Evolutionary conservation across 2,797 vertebrate species (phyloP), one percentile per base, ranked within the genome.

Genomic region (Typhlichthys eigenmanni): DNA sequence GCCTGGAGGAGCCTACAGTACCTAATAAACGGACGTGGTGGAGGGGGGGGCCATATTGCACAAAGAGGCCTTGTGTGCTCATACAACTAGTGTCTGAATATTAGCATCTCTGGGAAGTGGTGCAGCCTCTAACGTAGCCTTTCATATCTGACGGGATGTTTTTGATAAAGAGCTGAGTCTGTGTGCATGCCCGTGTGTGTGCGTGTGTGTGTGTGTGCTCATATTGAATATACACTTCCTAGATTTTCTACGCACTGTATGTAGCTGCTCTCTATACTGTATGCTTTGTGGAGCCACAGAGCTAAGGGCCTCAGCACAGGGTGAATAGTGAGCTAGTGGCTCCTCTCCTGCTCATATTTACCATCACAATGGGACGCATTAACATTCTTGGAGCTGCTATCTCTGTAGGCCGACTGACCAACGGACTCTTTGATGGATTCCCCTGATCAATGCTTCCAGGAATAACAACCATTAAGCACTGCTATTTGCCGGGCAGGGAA

Each of bases 41-140:
- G 24, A 24, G 10, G 16, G 32, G 32, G 7, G 34, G 7, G 7
- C 6, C 34, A 11, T 50, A 46, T 89, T 85, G 85, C 79, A 94
- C 93, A 95, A 95, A 94, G 93, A 89, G 84, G 87, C 88, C 87
- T 88, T 92, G 90, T 74, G 76, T 65, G 93, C 92, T 94, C 87
- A 90, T 87, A 90, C 91, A 81, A 87, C 83, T 78, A 85, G 89
- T 90, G 91, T 91, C 88, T 68, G 92, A 91, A 75, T 76, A 76
- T 94, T 93, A 92, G 91, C 92, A 92, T 93, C 92, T 94, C 87
- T 92, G 90, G 91, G 90, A 87, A 93, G 92, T 92, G 85, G 90
- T 92, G 91, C 92, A 94, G 92, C 89, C 90, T 64, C 43, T 48
- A 48, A 19, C 48, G 7, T 92, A 91, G 90, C 85, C 92, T 94